These are phyloP conservation scores for Cephus cinctus DNA, from an alignment of 1,140 invertebrate species.

Conservation along the genomic window DNA sequence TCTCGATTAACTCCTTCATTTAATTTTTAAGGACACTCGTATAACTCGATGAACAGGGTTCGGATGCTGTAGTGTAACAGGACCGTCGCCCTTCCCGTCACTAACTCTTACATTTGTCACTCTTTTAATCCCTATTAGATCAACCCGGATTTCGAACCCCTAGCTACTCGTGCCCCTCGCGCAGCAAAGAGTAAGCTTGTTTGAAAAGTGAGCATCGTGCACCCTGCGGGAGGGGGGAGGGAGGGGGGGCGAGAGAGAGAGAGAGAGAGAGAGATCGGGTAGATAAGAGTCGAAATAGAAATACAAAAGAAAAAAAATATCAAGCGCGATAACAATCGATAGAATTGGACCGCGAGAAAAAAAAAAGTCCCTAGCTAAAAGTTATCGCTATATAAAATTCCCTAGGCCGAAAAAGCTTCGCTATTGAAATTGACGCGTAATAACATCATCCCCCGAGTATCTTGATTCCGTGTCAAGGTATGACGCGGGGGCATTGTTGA, in stretches of 20 bases:
- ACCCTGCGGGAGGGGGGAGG: too few species aligned
- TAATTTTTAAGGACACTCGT: constrained; percentile 10
- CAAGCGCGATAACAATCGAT: too few species aligned
- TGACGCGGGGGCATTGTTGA: too few species aligned
- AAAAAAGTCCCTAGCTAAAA: too few species aligned
- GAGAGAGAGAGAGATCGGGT: constrained; percentile 1
- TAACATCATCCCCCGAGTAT: too few species aligned
- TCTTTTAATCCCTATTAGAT: constrained; percentile 47
- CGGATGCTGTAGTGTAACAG: neutral
- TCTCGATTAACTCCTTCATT: constrained; percentile 10
- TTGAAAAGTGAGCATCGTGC: constrained; percentile 40
- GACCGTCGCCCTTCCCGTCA: constrained; percentile 20
- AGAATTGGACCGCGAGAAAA: too few species aligned
- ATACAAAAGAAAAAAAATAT: too few species aligned
- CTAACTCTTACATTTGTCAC: constrained; percentile 45
- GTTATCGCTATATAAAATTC: too few species aligned
- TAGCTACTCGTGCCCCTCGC: constrained; percentile 21
- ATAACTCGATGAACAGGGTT: constrained; percentile 9
- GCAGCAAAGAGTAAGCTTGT: constrained; percentile 42
- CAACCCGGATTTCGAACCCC: constrained; percentile 37
- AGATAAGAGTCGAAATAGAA: too few species aligned
- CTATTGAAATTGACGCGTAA: too few species aligned
- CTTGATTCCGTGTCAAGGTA: too few species aligned
- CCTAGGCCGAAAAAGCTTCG: too few species aligned
- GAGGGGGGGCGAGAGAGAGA: constrained; percentile 20